Base-by-base conservation (phyloP, 2,888 invertebrate species). In the Drosophila cognata region DNA sequence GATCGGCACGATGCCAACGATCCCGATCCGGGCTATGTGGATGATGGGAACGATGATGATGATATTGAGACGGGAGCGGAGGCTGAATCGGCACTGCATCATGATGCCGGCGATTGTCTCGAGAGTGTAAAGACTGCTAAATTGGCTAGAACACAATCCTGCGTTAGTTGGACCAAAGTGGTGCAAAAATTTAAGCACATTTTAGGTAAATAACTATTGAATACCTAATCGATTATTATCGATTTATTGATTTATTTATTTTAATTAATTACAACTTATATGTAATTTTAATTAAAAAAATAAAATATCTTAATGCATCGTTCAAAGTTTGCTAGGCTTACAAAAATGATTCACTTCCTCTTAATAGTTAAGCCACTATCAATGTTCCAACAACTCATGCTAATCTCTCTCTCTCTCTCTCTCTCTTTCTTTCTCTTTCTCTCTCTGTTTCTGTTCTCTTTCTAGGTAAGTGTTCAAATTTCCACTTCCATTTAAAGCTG, bases 141-240 rank as follows among this genome's bases (percentile, higher is more conserved):
- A 65, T 65, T 77, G 71, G 68, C 83, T 70, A 74, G 83, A 75
- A 89, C 92, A 55, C 90, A 90, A 68, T 89, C 92, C 73, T 93
- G 93, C 83, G 91, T 93, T 74, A 93, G 92, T 83, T 93, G 93
- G 92, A 92, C 90, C 55, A 92, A 92, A 88, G 90, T 92, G 65
- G 77, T 92, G 75, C 91, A 92, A 74, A 92, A 91, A 67, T 92
- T 92, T 71, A 92, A 91, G 79, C 86, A 89, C 61, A 92, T 92
- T 35, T 68, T 91, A 89, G 91, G 91, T 92, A 91, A 91, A 71
- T 68, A 52, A 11, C 25, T 6, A 41, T 35, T n/a, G 10, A 29
- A 25, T 73, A 46, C 38, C 28, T 46, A 16, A 33, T 36, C 46
- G 72, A 56, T 57, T 29, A 21, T 16, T 21, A 38, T 56, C 38